Evolutionary conservation across 2,113 vertebrate genomes (phyloP).

Genomic region (Rhinolophus ferrumequinum): DNA sequence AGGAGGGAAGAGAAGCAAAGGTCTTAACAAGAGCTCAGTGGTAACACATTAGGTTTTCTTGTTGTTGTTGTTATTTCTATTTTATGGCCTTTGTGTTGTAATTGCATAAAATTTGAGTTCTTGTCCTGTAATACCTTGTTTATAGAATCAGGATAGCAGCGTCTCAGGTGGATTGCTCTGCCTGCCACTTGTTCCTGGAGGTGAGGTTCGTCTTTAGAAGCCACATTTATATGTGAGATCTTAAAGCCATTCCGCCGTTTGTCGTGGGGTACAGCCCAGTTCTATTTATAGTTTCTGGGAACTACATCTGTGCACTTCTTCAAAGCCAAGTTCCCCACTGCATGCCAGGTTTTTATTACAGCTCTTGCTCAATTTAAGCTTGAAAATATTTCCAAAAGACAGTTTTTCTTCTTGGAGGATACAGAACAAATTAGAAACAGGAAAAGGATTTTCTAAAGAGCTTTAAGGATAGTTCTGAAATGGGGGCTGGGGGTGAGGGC

Average conservation of each 20-base stretch:
- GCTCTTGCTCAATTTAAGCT: background rate
- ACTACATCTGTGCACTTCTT: background rate
- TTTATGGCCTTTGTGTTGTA: background rate
- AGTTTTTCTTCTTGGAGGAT: background rate
- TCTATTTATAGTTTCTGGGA: constrained; percentile 46
- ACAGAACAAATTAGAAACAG: background rate
- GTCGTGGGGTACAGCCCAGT: background rate
- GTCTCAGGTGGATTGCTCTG: fast-evolving
- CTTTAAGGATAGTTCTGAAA: background rate
- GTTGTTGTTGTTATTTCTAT: background rate
- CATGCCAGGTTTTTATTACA: background rate
- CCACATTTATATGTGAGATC: background rate
- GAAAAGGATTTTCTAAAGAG: background rate
- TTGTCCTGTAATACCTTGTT: background rate
- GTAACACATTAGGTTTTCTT: background rate
- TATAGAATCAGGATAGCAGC: fast-evolving
- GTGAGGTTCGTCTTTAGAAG: background rate
- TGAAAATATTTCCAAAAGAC: background rate
- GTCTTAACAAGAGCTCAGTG: background rate
- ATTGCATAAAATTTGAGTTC: fast-evolving
- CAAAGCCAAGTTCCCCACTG: background rate
- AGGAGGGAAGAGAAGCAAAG: too few species aligned
- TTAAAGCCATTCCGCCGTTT: background rate
- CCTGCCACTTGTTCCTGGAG: background rate
- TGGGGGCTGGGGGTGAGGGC: background rate